phyloP scores from a whole-genome alignment of 2,888 invertebrate species.

The Malacosoma neustria region DNA sequence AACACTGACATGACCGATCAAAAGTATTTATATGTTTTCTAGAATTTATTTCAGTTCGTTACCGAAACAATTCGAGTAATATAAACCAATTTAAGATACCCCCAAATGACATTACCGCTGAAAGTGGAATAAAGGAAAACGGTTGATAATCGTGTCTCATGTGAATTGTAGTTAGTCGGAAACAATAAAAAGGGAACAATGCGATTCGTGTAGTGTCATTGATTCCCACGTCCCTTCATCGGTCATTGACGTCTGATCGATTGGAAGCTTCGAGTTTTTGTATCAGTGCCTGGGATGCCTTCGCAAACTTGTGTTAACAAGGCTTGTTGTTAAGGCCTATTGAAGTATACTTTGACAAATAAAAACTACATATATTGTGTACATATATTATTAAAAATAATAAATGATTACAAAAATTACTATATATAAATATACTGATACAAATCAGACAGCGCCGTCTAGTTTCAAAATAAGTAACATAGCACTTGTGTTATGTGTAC shows the following conservation, averaged over 20 bases:
- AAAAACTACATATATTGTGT: no score
- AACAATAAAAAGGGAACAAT: slow-evolving; percentile 37
- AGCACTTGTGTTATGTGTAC: no score
- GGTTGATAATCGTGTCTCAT: background rate
- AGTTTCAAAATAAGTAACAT: no score
- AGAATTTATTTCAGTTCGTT: no score
- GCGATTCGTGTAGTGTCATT: slow-evolving; percentile 26
- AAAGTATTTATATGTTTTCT: no score
- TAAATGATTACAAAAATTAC: no score
- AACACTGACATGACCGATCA: no score
- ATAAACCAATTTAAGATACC: background rate
- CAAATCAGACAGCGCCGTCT: no score
- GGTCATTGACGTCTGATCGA: slow-evolving; percentile 62
- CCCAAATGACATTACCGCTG: background rate
- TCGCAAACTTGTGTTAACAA: slow-evolving; percentile 38
- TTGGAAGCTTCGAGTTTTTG: slow-evolving; percentile 39
- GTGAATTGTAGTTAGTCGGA: slow-evolving; percentile 1
- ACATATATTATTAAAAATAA: no score
- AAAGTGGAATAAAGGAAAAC: background rate
- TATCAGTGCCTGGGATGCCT: slow-evolving; percentile 42
- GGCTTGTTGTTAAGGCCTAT: slow-evolving; percentile 10
- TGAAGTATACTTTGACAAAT: no score
- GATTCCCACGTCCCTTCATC: slow-evolving; percentile 55
- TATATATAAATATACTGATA: no score
- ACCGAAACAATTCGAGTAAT: no score